Evolutionary conservation across 1,140 invertebrate genomes (phyloP).

Genomic region (Monochamus saltuarius): DNA sequence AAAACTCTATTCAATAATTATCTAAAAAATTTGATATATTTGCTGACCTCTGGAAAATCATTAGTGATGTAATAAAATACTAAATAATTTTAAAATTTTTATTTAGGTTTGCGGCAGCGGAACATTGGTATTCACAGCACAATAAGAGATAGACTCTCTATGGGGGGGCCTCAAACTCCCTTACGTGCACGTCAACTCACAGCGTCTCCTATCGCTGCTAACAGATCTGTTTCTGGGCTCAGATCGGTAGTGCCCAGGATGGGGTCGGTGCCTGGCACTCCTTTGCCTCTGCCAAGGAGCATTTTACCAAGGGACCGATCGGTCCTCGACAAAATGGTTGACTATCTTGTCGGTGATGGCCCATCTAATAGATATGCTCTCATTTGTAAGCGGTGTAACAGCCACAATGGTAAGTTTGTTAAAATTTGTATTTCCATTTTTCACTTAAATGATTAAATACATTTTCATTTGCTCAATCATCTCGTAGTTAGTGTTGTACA

Average conservation of each 20-base stretch:
- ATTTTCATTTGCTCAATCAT: conserved; percentile 3
- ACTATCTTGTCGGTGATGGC: conserved; percentile 94
- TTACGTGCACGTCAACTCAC: not conserved
- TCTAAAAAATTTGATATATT: too few species aligned
- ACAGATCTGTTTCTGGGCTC: not conserved
- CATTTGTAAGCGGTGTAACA: conserved; percentile 86
- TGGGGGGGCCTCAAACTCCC: conserved; percentile 1
- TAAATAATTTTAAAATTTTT: not conserved
- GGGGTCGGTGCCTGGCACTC: conserved; percentile 43
- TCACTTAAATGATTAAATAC: not conserved
- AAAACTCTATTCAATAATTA: too few species aligned
- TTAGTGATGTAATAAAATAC: too few species aligned
- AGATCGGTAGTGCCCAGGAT: conserved; percentile 2
- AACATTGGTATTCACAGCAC: not conserved
- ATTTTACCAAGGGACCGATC: conserved; percentile 56
- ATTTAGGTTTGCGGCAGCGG: conserved; percentile 7
- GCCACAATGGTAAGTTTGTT: conserved; percentile 77
- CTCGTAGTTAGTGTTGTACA: too few species aligned
- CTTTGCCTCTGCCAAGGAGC: conserved; percentile 54
- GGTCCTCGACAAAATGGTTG: conserved; percentile 84
- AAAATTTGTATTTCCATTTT: not conserved
- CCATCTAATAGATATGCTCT: conserved; percentile 92
- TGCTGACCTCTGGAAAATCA: too few species aligned
- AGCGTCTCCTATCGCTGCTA: not conserved
- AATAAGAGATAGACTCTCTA: conserved; percentile 49